phyloP scores from a whole-genome alignment of 2,113 vertebrate genomes.

The Petromus typicus region DNA sequence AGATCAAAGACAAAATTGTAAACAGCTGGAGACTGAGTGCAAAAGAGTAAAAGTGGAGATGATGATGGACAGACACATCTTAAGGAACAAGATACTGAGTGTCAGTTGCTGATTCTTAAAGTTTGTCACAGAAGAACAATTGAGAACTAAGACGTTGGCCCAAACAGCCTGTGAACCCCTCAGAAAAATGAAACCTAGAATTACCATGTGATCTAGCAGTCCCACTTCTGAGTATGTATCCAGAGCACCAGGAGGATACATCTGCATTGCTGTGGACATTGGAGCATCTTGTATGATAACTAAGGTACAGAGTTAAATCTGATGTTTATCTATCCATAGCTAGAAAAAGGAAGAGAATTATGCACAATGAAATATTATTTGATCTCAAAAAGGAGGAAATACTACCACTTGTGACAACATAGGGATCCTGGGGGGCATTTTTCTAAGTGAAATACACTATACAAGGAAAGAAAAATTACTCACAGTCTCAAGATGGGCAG shows the following conservation, averaged over 20 bases:
- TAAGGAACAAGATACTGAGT: background rate
- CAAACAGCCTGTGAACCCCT: background rate
- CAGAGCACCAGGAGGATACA: background rate
- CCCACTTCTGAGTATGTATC: background rate
- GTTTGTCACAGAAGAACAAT: background rate
- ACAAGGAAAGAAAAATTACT: background rate
- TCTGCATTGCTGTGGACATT: accelerated
- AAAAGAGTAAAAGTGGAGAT: background rate
- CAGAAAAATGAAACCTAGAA: background rate
- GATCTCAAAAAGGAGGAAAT: background rate
- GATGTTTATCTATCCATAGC: background rate
- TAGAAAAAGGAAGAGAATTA: background rate
- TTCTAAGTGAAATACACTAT: background rate
- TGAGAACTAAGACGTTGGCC: background rate
- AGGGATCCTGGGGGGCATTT: background rate
- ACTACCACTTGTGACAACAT: too few species aligned
- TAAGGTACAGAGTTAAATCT: background rate
- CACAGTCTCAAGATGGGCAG: background rate
- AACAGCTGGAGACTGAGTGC: background rate
- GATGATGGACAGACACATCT: background rate
- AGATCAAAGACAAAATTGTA: background rate
- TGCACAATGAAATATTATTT: background rate
- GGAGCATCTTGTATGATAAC: too few species aligned
- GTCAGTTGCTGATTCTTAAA: background rate
- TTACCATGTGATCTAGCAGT: background rate